Percentiles rank a stretch among this genome's conserved stretches.
These are phyloP conservation scores for Allolobophora icterica DNA, from an alignment of 2,888 invertebrate species.

Conservation along the genomic window DNA sequence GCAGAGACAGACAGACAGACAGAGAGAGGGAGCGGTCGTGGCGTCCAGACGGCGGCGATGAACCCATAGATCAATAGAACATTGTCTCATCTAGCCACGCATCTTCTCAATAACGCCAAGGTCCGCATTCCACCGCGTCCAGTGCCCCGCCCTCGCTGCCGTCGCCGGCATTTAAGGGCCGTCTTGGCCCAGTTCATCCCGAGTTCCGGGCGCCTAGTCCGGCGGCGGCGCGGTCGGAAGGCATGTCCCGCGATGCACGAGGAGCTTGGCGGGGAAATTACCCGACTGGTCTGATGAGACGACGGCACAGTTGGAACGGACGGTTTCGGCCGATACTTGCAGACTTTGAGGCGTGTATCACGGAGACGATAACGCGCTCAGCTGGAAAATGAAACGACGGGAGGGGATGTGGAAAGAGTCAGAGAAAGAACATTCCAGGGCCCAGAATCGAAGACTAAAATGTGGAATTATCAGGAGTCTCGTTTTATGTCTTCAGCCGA, in stretches of 20 bases:
- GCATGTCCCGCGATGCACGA: not conserved
- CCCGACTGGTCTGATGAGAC: not conserved
- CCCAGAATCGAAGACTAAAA: not conserved
- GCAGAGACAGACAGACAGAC: too few species aligned
- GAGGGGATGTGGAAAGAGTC: not conserved
- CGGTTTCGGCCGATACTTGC: not conserved
- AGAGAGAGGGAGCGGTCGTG: too few species aligned
- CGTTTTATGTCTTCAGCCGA: not conserved
- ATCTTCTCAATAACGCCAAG: not conserved
- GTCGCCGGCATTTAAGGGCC: not conserved
- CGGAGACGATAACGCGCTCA: not conserved
- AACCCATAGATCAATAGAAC: slow-evolving; percentile 21
- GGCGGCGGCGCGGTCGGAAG: not conserved
- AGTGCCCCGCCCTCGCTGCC: not conserved
- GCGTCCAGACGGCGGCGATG: not conserved
- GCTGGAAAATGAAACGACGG: not conserved
- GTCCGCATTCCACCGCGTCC: not conserved
- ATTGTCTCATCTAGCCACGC: not conserved
- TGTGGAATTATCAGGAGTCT: slow-evolving; percentile 1
- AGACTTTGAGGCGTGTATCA: not conserved
- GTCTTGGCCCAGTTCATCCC: not conserved
- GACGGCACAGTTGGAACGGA: not conserved
- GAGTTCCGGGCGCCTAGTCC: not conserved
- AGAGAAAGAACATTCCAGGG: not conserved
- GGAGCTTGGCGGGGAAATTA: not conserved